Conservation (phyloP, 2,797 vertebrate species). For the Falco berigora region DNA sequence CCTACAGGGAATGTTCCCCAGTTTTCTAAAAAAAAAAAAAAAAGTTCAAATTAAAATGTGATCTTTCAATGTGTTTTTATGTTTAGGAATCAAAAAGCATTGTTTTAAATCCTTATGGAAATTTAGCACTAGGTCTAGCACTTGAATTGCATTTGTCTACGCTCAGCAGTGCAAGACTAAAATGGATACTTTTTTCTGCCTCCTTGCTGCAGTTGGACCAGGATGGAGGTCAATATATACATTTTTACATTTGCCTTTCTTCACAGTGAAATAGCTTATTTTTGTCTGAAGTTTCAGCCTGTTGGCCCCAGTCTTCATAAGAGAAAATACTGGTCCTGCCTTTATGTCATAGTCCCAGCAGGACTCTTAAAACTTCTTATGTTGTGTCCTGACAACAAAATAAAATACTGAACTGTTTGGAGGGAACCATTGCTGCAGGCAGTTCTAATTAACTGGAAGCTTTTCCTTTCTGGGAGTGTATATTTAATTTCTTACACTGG, state of each 20-base stretch:
- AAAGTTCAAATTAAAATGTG: neutral
- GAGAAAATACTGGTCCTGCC: neutral
- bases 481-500: constrained; percentile 1
- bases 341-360: neutral
- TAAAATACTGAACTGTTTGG: neutral
- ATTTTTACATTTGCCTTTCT: neutral
- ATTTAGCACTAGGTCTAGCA: neutral
- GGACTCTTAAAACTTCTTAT: constrained; percentile 20
- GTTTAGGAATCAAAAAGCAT: neutral
- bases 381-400: constrained; percentile 64
- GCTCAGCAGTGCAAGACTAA: neutral
- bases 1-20: neutral
- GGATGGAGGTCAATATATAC: neutral
- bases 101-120: neutral
- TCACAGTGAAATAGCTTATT: neutral
- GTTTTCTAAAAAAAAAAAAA: neutral
- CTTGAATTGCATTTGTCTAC: rapidly evolving
- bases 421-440: neutral
- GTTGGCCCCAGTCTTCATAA: neutral
- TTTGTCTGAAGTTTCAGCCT: neutral
- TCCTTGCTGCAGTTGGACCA: neutral
- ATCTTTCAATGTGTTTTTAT: neutral
- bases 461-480: neutral
- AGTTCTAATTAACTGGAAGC: constrained; percentile 2
- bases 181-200: neutral